Percentiles rank a stretch among this genome's conserved stretches.
These are phyloP conservation scores for Macaria notata DNA, from an alignment of 2,888 invertebrate genomes.

Conservation along the genomic window DNA sequence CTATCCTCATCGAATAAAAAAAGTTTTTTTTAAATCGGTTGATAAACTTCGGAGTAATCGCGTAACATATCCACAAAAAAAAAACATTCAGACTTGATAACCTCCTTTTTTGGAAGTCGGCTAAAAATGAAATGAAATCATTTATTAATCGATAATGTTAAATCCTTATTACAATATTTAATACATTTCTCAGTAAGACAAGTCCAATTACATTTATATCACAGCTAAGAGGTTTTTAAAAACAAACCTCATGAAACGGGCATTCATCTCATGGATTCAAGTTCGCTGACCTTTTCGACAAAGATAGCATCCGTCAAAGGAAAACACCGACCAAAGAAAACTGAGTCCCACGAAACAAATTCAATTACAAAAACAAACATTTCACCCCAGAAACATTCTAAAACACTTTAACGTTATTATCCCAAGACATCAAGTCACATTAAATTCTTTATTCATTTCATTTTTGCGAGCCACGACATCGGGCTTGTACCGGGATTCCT, in stretches of 20 bases:
- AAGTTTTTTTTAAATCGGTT: no score
- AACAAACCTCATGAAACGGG: no score
- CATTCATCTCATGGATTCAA: not conserved
- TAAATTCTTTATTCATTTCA: constrained; percentile 78
- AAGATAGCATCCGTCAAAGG: constrained; percentile 15
- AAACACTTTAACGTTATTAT: constrained; percentile 74
- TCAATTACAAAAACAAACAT: constrained; percentile 71
- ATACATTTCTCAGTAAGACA: no score
- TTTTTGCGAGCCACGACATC: constrained; percentile 62
- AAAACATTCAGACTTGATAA: no score
- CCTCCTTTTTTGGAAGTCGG: no score
- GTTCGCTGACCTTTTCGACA: constrained; percentile 5
- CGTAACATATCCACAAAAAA: no score
- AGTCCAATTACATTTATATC: no score
- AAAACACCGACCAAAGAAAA: constrained; percentile 38
- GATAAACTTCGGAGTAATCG: no score
- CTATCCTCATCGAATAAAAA: no score
- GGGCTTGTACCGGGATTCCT: constrained; percentile 62
- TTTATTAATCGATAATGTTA: no score
- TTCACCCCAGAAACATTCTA: constrained; percentile 60
- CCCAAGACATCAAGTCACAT: constrained; percentile 76
- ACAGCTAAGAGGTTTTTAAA: no score
- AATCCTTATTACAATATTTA: no score
- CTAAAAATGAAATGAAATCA: not conserved
- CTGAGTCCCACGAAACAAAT: constrained; percentile 56